Base-by-base conservation (phyloP, 1,140 invertebrate genomes). In the Penaeus indicus region DNA sequence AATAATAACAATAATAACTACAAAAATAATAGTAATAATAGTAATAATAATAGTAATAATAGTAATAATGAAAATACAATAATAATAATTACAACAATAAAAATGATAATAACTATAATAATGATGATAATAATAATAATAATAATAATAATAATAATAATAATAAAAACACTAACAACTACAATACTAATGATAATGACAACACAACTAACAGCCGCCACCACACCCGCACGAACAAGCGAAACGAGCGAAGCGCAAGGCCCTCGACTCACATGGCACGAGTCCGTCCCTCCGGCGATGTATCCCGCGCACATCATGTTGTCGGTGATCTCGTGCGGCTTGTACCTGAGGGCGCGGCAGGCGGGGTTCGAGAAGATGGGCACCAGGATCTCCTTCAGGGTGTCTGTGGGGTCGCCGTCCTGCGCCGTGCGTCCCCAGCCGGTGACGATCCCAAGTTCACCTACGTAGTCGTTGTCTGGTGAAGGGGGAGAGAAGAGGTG, bases 341-440 rank as follows among this genome's bases (percentile, higher is more conserved):
- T 95, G 92, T 97, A 97, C 92, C 96, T 96, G 62, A 95, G 95
- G 27, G 95, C 94, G 61, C 94, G 93, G 91, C 97, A 97, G 54
- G 95, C 95, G 13, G 95, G 93, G 92, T 97, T 96, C 91, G 95
- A 96, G 91, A 97, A 93, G 3, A 97, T 96, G 3, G 96, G 97
- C 3, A 97, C 95, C 90, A 97, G 95, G 3, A 97, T 96, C 92
- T 97, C 95, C 91, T 96, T 95, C 21, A 97, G 94, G 13, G 95
- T 93, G 91, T 96, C 97, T 0, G 96, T 96, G 0, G 96, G 95
- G 91, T 96, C 96, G 5, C 96, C 96, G 87, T 95, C 95, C 92
- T 97, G 96, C 60, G 95, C 94, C 19, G 97, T 92, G 0, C 96
- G 96, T 0, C 97, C 97, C 97, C 97, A 98, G 27, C 97, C 97